Evolutionary conservation across 2,888 invertebrate species (phyloP), one percentile per base, ranked within the genome.

Genomic region (Drosophila lacicola): DNA sequence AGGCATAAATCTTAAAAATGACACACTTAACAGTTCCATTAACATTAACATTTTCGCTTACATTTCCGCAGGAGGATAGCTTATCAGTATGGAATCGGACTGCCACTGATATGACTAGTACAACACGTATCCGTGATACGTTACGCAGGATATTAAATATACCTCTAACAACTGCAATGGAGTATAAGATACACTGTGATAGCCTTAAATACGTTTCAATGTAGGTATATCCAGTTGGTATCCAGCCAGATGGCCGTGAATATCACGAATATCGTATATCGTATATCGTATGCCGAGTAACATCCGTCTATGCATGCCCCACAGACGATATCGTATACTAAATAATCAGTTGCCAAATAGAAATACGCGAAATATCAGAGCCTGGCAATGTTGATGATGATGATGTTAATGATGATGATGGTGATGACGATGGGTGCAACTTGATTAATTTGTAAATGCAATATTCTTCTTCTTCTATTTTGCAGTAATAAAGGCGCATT

Each of bases 31-130:
- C 25, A 25, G 5, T 25, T 25, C 0, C 25, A 6, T 25, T 25
- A 1, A 25, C 25, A 6, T 25, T 25, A 1, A 25, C 5, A 5
- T 25, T 25, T 25, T 5, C 29, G 2, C 8, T 29, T 29, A 29
- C 8, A 6, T 29, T 29, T 11, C 46, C 49, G 29, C 78, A 98
- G 97, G 99, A 99, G 93, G 99, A 98, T 92, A 96, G 98, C 92
- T 95, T 99, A 90, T 98, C 98, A 79, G 95, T 99, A 89, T 99
- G 99, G 99, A 99, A 99, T 93, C 96, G 97, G 92, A 98, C 97
- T 81, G 98, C 99, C 57, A 95, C 96, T 76, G 98, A 99, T 94
- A 95, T 95, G 90, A 95, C 94, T 76, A 97, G 97, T 78, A 98
- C 97, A 85, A 95, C 95, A 78, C 95, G 98, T 90, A 99, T 99